Conservation (phyloP, 2,888 invertebrate genomes). For the Carabus problematicus region DNA sequence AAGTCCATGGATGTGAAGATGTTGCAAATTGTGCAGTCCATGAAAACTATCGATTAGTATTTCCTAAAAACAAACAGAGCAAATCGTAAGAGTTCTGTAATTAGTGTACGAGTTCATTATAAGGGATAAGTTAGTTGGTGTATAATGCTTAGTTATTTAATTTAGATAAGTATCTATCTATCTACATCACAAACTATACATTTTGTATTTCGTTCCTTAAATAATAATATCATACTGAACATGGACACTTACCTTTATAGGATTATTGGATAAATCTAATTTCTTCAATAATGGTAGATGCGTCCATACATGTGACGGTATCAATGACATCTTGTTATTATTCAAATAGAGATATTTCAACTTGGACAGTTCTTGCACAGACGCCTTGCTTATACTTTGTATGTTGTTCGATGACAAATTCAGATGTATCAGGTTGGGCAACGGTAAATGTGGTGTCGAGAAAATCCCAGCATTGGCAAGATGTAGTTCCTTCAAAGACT, state of each 20-base stretch:
- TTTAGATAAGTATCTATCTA: no score
- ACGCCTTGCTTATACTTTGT: conserved; percentile 71
- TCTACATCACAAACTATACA: background rate
- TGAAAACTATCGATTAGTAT: conserved; percentile 75
- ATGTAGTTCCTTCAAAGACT: conserved; percentile 78
- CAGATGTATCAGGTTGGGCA: conserved; percentile 78
- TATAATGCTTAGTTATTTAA: no score
- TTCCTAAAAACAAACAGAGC: conserved; percentile 60
- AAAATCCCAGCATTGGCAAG: conserved; percentile 80
- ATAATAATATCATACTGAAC: background rate
- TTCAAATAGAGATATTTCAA: conserved; percentile 78
- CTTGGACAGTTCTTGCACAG: conserved; percentile 73
- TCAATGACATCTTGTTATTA: conserved; percentile 76
- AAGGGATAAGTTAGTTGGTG: no score
- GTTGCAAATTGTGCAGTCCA: conserved; percentile 74
- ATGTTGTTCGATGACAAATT: conserved; percentile 83
- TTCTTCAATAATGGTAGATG: conserved; percentile 75
- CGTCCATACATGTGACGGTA: conserved; percentile 79
- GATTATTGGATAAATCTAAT: conserved; percentile 83
- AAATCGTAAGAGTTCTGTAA: no score
- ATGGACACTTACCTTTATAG: conserved; percentile 65
- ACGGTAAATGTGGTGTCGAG: conserved; percentile 76
- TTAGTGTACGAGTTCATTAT: no score
- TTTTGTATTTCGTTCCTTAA: background rate
- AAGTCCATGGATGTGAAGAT: conserved; percentile 77